These are phyloP conservation scores for Aythya baeri DNA, from an alignment of 2,113 vertebrate genomes.

Conservation along the genomic window DNA sequence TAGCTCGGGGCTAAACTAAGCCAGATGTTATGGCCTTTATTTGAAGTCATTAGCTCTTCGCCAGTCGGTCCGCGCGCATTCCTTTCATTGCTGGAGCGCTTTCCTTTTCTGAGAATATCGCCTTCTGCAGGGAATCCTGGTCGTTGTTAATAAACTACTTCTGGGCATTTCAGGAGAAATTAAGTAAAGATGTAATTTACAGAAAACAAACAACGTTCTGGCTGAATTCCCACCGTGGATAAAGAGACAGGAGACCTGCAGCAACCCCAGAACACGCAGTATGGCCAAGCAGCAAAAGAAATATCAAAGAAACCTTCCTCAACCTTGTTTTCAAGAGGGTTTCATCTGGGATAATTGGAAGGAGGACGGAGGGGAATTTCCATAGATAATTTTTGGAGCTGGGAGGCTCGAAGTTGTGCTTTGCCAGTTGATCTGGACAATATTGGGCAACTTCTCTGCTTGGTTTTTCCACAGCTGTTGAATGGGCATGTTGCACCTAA, in stretches of 20 bases:
- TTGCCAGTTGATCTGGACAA: background rate
- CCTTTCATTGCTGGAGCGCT: constrained; percentile 36
- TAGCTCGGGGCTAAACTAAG: constrained; percentile 64
- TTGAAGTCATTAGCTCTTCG: background rate
- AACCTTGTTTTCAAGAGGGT: background rate
- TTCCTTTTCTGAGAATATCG: constrained; percentile 11
- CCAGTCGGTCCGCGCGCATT: background rate
- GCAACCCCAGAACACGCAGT: background rate
- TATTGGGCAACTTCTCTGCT: background rate
- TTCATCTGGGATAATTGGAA: background rate
- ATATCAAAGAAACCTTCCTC: background rate
- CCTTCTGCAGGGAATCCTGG: constrained; percentile 45
- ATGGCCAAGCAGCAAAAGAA: background rate
- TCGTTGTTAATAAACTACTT: background rate
- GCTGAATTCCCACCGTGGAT: background rate
- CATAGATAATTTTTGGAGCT: background rate
- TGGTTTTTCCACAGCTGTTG: background rate
- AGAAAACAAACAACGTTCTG: accelerated
- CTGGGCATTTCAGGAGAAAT: background rate
- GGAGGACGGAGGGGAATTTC: constrained; percentile 12
- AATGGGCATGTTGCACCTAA: accelerated
- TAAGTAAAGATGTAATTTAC: background rate
- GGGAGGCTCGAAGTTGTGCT: background rate
- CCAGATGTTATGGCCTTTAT: constrained; percentile 50
- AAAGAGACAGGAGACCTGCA: background rate